Evolutionary conservation across 1,140 invertebrate genomes (phyloP), one percentile per base, ranked within the genome.

Genomic region (Holotrichia oblita): DNA sequence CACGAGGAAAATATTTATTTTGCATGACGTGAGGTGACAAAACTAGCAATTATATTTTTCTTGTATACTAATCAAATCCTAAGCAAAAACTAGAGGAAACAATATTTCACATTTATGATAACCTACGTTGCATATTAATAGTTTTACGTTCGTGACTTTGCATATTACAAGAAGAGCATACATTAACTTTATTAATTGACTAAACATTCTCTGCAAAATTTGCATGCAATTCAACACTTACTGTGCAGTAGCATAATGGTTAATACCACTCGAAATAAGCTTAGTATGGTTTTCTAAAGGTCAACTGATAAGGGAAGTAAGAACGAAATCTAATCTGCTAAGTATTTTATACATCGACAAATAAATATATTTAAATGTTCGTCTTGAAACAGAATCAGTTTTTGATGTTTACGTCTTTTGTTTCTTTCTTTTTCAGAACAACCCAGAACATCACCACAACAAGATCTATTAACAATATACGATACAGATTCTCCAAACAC

Each of bases 381-480:
- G n/a, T n/a, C n/a, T 34, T 2, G 27, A 4, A 34, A 34, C 4
- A 34, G 4, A 34, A 34, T 34, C 4, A 34, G 1, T 1, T 34
- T 34, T 34, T 14, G n/a, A 3, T 17, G 1, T 8, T 48, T 48
- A 48, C 44, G 0, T 3, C 20, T 20, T 69, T 69, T 4, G 2
- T 69, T 69, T 24, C 75, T 27, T 79, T 20, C n/a, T 82, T 80
- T 83, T 85, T 78, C 85, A 94, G 93, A 94, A 89, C 91, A 93
- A 82, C 92, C 93, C 81, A 89, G 90, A 86, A 93, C 92, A 78
- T 93, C 92, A 78, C 90, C 78, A 27, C 82, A 87, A 83, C 64
- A 77, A 69, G 79, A 80, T 77, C 48, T 79, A 12, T 74, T 79
- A 42, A 69, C 41, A 12, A 44, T 75, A 8, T 77, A 61, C 12